Evolutionary conservation across 2,797 vertebrate genomes (phyloP), one percentile per base, ranked within the genome.

Genomic region (Clarias laeviceps): DNA sequence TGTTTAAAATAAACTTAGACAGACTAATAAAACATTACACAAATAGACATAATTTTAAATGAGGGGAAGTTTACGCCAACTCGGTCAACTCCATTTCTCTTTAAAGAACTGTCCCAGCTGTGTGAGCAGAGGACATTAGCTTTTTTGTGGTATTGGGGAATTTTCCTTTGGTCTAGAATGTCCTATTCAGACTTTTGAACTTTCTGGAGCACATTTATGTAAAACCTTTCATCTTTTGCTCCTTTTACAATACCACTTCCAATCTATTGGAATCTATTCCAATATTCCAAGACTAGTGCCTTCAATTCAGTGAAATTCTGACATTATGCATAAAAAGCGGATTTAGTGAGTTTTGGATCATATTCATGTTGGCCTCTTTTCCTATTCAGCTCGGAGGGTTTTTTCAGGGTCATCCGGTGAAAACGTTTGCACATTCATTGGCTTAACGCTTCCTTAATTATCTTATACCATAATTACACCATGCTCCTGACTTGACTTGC

Each of bases 391-490:
- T 66, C 81, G 24, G 32, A 40, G 22, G 11, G 12, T n/a, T 84
- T 76, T 64, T 32, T 80, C 70, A 65, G 62, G 62, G 85, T 86
- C 73, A 85, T 84, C 37, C n/a, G 12, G 80, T 40, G 45, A 15
- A 40, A 69, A 54, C 17, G 50, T 37, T 2, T 22, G 22, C 9
- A 14, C 62, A 34, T 50, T n/a, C n/a, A n/a, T n/a, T n/a, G n/a
- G n/a, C n/a, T n/a, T n/a, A n/a, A n/a, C n/a, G n/a, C n/a, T n/a
- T n/a, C n/a, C n/a, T n/a, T n/a, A n/a, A n/a, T n/a, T n/a, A n/a
- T n/a, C n/a, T n/a, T n/a, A n/a, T n/a, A n/a, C n/a, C n/a, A n/a
- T n/a, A n/a, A n/a, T n/a, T n/a, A n/a, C n/a, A n/a, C n/a, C n/a
- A n/a, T n/a, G n/a, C n/a, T n/a, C 32, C 5, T 32, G 61, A 64